These are phyloP conservation scores for Clarias platycephalus DNA, from an alignment of 2,797 vertebrate species.

Conservation along the genomic window DNA sequence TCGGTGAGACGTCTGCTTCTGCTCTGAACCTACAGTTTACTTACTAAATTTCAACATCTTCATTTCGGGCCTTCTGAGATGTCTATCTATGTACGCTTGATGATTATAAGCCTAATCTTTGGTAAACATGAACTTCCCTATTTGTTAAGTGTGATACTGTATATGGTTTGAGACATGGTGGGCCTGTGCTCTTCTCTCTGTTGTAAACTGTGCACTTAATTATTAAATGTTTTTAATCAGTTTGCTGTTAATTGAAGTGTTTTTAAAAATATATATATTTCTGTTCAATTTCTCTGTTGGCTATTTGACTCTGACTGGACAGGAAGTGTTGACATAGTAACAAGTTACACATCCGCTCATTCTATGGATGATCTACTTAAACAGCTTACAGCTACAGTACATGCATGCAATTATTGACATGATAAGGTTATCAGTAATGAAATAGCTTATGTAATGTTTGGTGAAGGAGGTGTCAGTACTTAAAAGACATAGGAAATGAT, in stretches of 20 bases:
- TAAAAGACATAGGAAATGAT: background rate
- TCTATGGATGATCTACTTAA: background rate
- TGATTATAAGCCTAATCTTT: background rate
- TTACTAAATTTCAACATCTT: background rate
- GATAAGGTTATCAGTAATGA: background rate
- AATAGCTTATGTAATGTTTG: background rate
- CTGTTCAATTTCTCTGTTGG: background rate
- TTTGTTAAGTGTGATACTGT: background rate
- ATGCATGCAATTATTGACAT: background rate
- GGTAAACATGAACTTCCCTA: background rate
- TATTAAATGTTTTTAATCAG: background rate
- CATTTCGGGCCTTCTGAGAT: background rate
- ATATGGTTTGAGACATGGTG: background rate
- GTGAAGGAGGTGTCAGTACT: background rate
- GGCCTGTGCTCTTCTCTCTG: background rate
- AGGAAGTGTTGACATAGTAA: background rate
- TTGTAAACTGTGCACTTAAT: background rate
- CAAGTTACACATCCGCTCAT: background rate
- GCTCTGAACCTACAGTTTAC: constrained; percentile 13
- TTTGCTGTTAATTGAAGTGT: background rate
- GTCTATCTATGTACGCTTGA: background rate
- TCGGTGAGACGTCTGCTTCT: background rate
- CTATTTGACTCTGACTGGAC: background rate
- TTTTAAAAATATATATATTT: background rate
- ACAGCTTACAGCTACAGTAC: background rate